These are phyloP conservation scores for Coturnix japonica DNA, from an alignment of 2,113 vertebrate genomes.

Conservation along the genomic window DNA sequence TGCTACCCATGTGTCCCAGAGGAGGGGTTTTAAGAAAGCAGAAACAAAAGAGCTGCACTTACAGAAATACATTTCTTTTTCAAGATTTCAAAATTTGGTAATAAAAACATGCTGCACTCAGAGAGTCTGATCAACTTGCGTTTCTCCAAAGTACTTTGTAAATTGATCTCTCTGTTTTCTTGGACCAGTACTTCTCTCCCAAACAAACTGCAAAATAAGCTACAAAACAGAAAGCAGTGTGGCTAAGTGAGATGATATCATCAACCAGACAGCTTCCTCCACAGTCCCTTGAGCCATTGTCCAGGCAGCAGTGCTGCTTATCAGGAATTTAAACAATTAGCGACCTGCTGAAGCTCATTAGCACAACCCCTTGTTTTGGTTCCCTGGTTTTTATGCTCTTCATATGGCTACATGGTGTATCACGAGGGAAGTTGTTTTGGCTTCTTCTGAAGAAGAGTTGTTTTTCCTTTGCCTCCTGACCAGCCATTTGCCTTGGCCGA, in stretches of 20 bases:
- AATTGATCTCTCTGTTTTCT: not conserved
- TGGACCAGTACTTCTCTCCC: not conserved
- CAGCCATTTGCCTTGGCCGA: conserved; percentile 35
- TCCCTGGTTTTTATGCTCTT: not conserved
- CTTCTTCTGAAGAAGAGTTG: not conserved
- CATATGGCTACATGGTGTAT: not conserved
- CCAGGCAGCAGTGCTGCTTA: conserved; percentile 33
- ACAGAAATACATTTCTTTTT: conserved; percentile 31
- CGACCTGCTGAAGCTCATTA: not conserved
- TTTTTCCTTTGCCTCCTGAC: conserved; percentile 7
- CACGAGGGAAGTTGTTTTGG: not conserved
- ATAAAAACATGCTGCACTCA: not conserved
- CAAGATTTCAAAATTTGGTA: conserved; percentile 32
- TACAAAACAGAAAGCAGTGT: not conserved
- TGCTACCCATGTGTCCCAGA: not conserved
- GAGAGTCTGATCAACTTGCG: conserved; percentile 16
- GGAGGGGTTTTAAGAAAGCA: not conserved
- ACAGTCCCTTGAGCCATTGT: not conserved
- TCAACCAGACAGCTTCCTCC: not conserved
- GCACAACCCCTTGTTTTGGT: not conserved
- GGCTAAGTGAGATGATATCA: conserved; percentile 24
- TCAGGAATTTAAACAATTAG: conserved; percentile 34
- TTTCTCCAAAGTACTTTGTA: not conserved
- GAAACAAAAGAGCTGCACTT: not conserved
- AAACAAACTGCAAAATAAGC: conserved; percentile 20